Conservation (phyloP, 2,797 vertebrate species). For the Gadopsis marmoratus region DNA sequence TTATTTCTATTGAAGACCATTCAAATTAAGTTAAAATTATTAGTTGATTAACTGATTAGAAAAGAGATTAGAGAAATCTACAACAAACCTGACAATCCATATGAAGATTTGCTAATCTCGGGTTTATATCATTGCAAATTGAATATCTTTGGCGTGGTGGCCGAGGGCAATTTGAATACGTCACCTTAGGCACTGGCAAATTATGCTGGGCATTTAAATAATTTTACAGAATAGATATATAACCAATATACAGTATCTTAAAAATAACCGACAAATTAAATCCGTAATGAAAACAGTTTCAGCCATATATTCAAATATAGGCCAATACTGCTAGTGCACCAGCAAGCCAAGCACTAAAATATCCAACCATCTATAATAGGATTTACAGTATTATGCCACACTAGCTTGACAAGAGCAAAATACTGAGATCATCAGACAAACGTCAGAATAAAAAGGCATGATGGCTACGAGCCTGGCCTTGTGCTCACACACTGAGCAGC, state of each 20-base stretch:
- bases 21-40: neutral
- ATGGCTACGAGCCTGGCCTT: slow-evolving; percentile 26
- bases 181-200: neutral
- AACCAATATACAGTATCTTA: neutral
- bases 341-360: neutral
- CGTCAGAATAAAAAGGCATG: slow-evolving; percentile 5
- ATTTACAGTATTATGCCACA: neutral
- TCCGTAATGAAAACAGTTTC: neutral
- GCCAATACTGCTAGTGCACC: neutral
- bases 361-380: neutral
- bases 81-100: neutral
- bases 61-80: neutral
- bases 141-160: neutral
- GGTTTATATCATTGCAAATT: neutral
- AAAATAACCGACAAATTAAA: neutral
- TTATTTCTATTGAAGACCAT: neutral
- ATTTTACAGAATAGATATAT: neutral
- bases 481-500: slow-evolving; percentile 39
- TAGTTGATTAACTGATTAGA: neutral
- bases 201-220: neutral
- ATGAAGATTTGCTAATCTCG: neutral
- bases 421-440: neutral
- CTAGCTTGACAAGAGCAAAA: neutral
- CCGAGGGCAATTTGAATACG: neutral
- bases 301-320: neutral